Evolutionary conservation across 2,888 invertebrate species (phyloP).

Genomic region (Terebella lapidaria): DNA sequence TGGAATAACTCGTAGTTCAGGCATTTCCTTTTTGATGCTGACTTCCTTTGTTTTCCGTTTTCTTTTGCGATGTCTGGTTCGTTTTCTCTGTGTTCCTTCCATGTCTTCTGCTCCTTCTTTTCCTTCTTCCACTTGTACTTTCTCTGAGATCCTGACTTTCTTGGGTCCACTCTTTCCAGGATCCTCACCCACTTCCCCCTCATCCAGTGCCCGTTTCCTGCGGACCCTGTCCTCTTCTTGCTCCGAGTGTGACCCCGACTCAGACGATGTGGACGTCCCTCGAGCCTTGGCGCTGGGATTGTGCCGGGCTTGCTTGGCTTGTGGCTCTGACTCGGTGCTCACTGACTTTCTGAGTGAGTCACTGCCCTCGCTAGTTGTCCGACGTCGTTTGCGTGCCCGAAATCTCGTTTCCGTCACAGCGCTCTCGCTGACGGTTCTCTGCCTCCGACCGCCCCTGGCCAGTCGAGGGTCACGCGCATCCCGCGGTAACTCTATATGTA

Average conservation of each 20-base stretch:
- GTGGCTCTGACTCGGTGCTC: too few relatives aligned
- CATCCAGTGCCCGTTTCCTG: neutral
- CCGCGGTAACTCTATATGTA: too few relatives aligned
- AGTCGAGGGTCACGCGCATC: neutral
- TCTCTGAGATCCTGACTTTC: conserved; percentile 15
- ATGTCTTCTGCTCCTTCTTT: conserved; percentile 5
- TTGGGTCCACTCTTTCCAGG: conserved; percentile 8
- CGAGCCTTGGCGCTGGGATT: neutral
- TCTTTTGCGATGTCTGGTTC: too few relatives aligned
- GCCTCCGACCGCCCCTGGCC: neutral
- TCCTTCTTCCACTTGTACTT: conserved; percentile 8
- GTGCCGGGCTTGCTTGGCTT: too few relatives aligned
- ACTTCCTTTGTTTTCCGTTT: conserved; percentile 13
- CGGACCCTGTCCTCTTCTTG: neutral
- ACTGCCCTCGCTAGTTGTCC: neutral
- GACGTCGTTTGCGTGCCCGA: neutral
- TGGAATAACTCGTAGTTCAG: conserved; percentile 23
- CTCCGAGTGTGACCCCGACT: neutral
- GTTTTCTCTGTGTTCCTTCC: neutral
- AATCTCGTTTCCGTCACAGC: neutral
- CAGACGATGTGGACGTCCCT: neutral
- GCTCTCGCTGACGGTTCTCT: neutral
- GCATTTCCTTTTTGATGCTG: conserved; percentile 13
- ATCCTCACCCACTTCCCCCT: neutral
- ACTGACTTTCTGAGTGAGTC: neutral